Base-by-base conservation (phyloP, 1,140 invertebrate genomes). In the Ostrea edulis region DNA sequence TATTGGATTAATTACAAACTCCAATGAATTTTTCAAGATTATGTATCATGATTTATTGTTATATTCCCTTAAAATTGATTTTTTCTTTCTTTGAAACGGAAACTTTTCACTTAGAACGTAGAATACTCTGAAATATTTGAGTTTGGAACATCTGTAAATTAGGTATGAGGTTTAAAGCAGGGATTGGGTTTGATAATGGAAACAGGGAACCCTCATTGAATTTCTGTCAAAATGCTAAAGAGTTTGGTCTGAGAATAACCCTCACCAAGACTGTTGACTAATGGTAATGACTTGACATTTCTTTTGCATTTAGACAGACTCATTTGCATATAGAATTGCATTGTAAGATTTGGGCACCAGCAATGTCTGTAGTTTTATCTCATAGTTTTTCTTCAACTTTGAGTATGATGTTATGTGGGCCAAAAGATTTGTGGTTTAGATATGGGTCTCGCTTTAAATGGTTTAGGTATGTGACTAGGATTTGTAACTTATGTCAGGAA, bases 161-260 rank as follows among this genome's bases (percentile, higher is more conserved):
- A 25, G 68, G 68, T 77, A 29, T 8, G 25, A 25, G 68, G 68
- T 77, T 77, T 77, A 77, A 77, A 77, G 25, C 9, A 77, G 68
- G 68, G 68, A 77, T 77, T 77, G 25, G 25, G 68, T 77, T 77
- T 35, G 68, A 77, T 77, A 77, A 77, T 25, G 68, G 55, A 77
- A 77, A 77, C 29, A 25, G 68, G 68, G 68, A 29, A 35, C 68
- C 68, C 11, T 77, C 68, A 77, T 77, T 77, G 68, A 77, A 77
- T 77, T 77, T 77, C 68, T 77, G 68, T 77, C 68, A 77, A 77
- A 71, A 77, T 77, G 68, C 68, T 77, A 77, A 77, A 77, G 68
- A 77, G 68, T 77, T 77, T 77, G 68, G 68, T 77, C 68, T 12
- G 68, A 77, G 68, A 77, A 77, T 77, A 77, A 25, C 25, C 22